Conservation (phyloP, 2,888 invertebrate genomes). For the Coenonympha arcania region DNA sequence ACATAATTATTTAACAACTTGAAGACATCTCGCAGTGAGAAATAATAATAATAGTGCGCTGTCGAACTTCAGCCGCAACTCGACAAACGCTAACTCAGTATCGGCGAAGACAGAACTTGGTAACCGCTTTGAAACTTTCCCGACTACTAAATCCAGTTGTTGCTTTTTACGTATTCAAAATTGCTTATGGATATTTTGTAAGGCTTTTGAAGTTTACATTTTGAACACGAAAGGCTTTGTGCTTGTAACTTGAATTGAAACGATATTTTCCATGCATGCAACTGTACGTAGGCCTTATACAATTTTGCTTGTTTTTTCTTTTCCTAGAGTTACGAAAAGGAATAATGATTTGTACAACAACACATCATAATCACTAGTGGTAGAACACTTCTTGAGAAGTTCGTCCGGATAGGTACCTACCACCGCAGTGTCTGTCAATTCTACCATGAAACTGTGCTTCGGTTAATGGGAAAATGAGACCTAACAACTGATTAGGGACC, state of each 20-base stretch:
- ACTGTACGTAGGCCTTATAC: neutral
- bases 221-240: neutral
- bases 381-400: too few species aligned
- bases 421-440: too few species aligned
- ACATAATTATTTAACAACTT: too few species aligned
- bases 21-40: conserved; percentile 30
- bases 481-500: too few species aligned
- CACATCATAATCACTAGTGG: too few species aligned
- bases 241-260: neutral
- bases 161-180: conserved; percentile 3
- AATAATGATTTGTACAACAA: too few species aligned
- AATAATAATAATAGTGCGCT: conserved; percentile 48
- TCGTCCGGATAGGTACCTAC: too few species aligned
- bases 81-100: conserved; percentile 3
- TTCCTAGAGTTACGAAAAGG: too few species aligned
- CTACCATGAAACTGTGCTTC: too few species aligned
- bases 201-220: neutral
- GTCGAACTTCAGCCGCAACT: conserved; percentile 2
- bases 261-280: neutral
- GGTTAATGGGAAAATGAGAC: too few species aligned
- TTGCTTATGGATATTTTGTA: neutral
- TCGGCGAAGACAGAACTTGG: conserved; percentile 5
- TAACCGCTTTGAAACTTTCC: conserved; percentile 3
- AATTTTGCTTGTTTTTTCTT: too few species aligned
- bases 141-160: neutral